Evolutionary conservation across 1,140 invertebrate species (phyloP).

Genomic region (Meloidogyne hapla): DNA sequence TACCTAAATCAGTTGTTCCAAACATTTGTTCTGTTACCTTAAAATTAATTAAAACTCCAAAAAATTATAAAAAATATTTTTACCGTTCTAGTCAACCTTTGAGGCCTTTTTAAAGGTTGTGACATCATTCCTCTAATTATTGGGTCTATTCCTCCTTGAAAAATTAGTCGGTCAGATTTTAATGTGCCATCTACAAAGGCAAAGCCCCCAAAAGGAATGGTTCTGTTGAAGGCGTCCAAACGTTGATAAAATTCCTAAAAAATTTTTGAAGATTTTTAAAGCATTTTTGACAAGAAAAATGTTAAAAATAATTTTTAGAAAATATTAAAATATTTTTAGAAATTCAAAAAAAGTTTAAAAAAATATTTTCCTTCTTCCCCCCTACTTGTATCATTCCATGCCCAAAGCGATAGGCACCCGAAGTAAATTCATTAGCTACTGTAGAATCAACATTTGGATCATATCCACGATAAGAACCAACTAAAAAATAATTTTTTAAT

Average conservation of each 20-base stretch:
- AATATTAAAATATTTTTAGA: too few relatives aligned
- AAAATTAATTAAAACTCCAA: neutral
- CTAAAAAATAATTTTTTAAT: conserved; percentile 3
- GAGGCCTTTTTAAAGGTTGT: conserved; percentile 58
- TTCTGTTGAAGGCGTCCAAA: conserved; percentile 52
- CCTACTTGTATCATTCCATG: conserved; percentile 69
- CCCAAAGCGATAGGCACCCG: conserved; percentile 72
- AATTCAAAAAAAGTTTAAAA: too few relatives aligned
- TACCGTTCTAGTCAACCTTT: conserved; percentile 54
- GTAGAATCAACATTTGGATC: conserved; percentile 69
- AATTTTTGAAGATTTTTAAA: too few relatives aligned
- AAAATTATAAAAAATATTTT: neutral
- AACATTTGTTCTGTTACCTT: conserved; percentile 63
- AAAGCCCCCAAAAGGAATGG: conserved; percentile 54
- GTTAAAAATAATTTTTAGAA: too few relatives aligned
- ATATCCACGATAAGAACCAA: conserved; percentile 69
- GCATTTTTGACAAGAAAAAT: too few relatives aligned
- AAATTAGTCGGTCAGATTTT: conserved; percentile 58
- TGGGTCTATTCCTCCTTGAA: conserved; percentile 51
- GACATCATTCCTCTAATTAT: conserved; percentile 60
- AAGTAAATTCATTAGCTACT: conserved; percentile 71
- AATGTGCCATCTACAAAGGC: conserved; percentile 59
- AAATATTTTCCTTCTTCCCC: neutral
- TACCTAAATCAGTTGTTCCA: conserved; percentile 64
- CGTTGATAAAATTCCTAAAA: conserved; percentile 60